These are phyloP conservation scores for Theodoxus fluviatilis DNA, from an alignment of 2,888 invertebrate species.

Conservation along the genomic window DNA sequence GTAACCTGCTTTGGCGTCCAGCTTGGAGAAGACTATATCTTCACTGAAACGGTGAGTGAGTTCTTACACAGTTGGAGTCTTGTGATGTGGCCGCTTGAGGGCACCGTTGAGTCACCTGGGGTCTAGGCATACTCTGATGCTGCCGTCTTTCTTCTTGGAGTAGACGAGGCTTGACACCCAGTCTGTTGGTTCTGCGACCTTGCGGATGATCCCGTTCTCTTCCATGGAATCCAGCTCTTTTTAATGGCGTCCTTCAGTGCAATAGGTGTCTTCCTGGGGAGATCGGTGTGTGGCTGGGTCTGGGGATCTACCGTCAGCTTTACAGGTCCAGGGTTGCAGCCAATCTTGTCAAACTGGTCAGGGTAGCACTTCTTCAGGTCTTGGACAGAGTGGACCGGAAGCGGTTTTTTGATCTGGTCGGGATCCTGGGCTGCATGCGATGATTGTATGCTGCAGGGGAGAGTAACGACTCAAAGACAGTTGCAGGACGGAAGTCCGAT, in stretches of 20 bases:
- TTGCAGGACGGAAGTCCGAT: constrained; percentile 29
- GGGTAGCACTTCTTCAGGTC: constrained; percentile 22
- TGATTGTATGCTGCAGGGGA: constrained; percentile 9
- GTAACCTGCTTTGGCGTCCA: constrained; percentile 36
- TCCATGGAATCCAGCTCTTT: constrained; percentile 26
- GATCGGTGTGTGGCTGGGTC: constrained; percentile 24
- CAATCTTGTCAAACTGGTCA: constrained; percentile 28
- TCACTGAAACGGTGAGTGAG: constrained; percentile 26
- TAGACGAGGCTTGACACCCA: constrained; percentile 27
- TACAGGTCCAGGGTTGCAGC: constrained; percentile 7
- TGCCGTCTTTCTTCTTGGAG: constrained; percentile 17
- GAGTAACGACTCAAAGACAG: constrained; percentile 22
- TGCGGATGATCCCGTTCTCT: constrained; percentile 24
- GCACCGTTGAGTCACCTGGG: constrained; percentile 31
- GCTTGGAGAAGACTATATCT: constrained; percentile 32
- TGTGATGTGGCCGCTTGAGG: constrained; percentile 30
- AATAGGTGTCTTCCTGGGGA: constrained; percentile 24
- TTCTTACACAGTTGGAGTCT: constrained; percentile 34
- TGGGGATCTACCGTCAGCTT: constrained; percentile 17
- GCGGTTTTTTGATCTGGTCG: background rate
- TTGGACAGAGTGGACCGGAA: background rate
- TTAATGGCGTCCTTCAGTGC: constrained; percentile 16
- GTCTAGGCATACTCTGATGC: constrained; percentile 33
- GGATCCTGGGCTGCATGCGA: background rate
- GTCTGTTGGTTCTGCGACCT: constrained; percentile 28